Evolutionary conservation across 1,140 invertebrate genomes (phyloP).

Genomic region (Aphidius gifuensis): DNA sequence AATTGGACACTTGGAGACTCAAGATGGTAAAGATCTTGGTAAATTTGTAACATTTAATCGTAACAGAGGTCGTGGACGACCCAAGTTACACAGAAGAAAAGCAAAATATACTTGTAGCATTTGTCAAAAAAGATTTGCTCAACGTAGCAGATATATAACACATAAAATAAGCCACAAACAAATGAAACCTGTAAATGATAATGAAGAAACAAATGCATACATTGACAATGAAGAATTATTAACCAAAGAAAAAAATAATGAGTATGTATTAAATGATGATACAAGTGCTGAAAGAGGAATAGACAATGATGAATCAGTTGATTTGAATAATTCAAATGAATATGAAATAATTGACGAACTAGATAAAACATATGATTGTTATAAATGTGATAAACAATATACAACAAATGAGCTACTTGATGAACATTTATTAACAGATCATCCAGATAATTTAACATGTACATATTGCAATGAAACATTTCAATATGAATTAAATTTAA

Average conservation of each 20-base stretch:
- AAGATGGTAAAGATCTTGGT: slow-evolving; percentile 60
- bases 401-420: slow-evolving; percentile 59
- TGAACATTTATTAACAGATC: slow-evolving; percentile 57
- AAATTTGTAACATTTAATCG: slow-evolving; percentile 63
- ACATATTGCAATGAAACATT: slow-evolving; percentile 59
- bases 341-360: slow-evolving; percentile 10
- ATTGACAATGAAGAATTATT: slow-evolving; percentile 32
- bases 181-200: slow-evolving; percentile 54
- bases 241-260: too few relatives aligned
- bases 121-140: slow-evolving; percentile 57
- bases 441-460: slow-evolving; percentile 58
- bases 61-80: slow-evolving; percentile 56
- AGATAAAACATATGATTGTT: slow-evolving; percentile 49
- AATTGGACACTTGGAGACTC: slow-evolving; percentile 65
- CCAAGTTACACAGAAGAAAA: slow-evolving; percentile 53
- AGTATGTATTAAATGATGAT: too few relatives aligned
- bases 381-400: slow-evolving; percentile 59
- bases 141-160: slow-evolving; percentile 53
- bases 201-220: slow-evolving; percentile 51
- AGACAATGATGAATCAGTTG: not conserved
- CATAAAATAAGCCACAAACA: slow-evolving; percentile 55
- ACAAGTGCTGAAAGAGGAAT: too few relatives aligned
- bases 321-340: not conserved
- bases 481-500: slow-evolving; percentile 58
- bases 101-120: slow-evolving; percentile 57